Evolutionary conservation across 2,113 vertebrate species (phyloP).

Genomic region (Atractosteus spatula): DNA sequence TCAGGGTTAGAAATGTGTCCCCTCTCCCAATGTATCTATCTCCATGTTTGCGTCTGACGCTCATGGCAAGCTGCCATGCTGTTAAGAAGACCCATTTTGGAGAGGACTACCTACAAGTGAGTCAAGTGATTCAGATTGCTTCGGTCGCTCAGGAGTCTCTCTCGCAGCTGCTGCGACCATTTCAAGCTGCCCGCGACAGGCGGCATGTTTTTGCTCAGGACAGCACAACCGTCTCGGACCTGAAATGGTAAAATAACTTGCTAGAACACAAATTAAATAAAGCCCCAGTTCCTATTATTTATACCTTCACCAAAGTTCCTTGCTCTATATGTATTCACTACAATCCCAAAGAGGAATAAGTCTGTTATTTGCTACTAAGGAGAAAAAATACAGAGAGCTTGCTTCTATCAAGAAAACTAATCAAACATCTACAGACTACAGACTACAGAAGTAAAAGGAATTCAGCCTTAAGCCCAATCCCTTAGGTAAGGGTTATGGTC

Average conservation of each 20-base stretch:
- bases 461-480: too few species aligned
- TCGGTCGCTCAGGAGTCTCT: slow-evolving; percentile 57
- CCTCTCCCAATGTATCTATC: not conserved
- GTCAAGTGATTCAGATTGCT: slow-evolving; percentile 56
- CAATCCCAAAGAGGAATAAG: too few species aligned
- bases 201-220: slow-evolving; percentile 66
- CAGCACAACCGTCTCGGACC: slow-evolving; percentile 48
- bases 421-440: too few species aligned
- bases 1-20: too few species aligned
- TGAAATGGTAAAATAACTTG: slow-evolving; percentile 36
- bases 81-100: not conserved
- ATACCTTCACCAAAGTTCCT: too few species aligned
- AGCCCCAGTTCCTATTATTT: not conserved
- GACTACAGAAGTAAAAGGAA: too few species aligned
- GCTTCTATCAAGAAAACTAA: too few species aligned
- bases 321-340: too few species aligned
- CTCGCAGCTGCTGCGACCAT: slow-evolving; percentile 60
- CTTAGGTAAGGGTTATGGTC: too few species aligned
- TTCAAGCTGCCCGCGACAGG: slow-evolving; percentile 67
- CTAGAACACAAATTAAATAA: slow-evolving; percentile 7
- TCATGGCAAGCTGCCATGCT: not conserved
- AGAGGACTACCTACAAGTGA: slow-evolving; percentile 42
- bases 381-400: too few species aligned
- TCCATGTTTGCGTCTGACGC: not conserved
- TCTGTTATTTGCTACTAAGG: too few species aligned